Conservation (phyloP, 2,113 vertebrate genomes). For the Agapornis roseicollis region DNA sequence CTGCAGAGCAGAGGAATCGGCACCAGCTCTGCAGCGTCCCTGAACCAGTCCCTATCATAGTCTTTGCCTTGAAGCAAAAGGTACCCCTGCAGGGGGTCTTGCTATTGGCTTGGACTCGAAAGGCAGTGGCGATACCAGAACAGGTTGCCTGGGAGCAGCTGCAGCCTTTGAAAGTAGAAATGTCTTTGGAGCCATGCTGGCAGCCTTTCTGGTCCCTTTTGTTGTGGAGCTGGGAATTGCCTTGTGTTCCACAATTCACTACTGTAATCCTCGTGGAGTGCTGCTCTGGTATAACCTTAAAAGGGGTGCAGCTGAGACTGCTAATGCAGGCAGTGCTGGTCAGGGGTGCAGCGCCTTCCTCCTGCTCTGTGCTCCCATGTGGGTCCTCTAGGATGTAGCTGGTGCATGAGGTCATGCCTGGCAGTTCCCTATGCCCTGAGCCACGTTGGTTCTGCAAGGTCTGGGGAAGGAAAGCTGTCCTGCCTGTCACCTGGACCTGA, state of each 20-base stretch:
- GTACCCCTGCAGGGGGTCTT: background rate
- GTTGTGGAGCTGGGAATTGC: conserved; percentile 17
- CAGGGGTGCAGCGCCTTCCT: background rate
- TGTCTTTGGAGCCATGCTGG: background rate
- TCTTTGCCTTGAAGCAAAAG: background rate
- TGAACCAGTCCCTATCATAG: background rate
- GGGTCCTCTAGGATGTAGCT: background rate
- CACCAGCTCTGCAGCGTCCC: background rate
- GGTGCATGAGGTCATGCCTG: background rate
- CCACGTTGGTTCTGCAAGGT: background rate
- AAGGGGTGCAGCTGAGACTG: conserved; percentile 23
- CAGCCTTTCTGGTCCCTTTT: conserved; percentile 42
- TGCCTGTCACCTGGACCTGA: background rate
- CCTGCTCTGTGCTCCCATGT: background rate
- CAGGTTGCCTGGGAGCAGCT: conserved; percentile 6
- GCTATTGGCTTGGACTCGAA: background rate
- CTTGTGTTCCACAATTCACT: conserved; percentile 41
- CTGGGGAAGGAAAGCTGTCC: background rate
- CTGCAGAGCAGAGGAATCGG: background rate
- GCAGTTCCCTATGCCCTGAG: background rate
- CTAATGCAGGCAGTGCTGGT: conserved; percentile 10
- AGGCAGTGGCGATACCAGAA: background rate
- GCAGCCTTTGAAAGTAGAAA: conserved; percentile 20
- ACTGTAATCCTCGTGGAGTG: conserved; percentile 37
- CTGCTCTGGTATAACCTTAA: background rate